Percentiles rank a stretch among this genome's conserved stretches.
These are phyloP conservation scores for Leptodactylus fuscus DNA, from an alignment of 2,113 vertebrate genomes.

Conservation along the genomic window DNA sequence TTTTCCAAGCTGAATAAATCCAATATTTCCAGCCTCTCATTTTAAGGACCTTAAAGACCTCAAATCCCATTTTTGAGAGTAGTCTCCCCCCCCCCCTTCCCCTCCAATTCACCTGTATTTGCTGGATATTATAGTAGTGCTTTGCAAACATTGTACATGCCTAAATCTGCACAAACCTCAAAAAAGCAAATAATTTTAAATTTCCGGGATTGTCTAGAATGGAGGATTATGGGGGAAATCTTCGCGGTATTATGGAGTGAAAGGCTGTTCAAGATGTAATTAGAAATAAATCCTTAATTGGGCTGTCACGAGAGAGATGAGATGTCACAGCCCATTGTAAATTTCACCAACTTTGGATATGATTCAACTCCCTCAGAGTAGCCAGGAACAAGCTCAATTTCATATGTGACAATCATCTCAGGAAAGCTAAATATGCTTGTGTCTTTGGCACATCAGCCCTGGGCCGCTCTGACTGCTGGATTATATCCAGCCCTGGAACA, in stretches of 20 bases:
- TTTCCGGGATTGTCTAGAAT: not conserved
- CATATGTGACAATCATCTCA: conserved; percentile 34
- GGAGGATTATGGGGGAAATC: not conserved
- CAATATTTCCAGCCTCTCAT: no score
- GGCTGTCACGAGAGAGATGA: conserved; percentile 8
- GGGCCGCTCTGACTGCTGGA: not conserved
- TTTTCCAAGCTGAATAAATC: no score
- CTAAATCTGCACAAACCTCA: not conserved
- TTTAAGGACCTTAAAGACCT: no score
- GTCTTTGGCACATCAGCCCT: not conserved
- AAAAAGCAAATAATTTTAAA: not conserved
- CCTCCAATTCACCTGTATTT: no score
- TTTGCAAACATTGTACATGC: not conserved
- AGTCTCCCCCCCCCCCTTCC: not conserved
- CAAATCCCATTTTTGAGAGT: not conserved
- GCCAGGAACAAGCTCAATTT: conserved; percentile 32
- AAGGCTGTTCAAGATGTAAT: conserved; percentile 25
- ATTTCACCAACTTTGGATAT: conserved; percentile 18
- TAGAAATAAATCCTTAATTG: conserved; percentile 27
- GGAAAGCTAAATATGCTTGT: conserved; percentile 30
- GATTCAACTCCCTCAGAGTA: not conserved
- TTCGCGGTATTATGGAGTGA: not conserved
- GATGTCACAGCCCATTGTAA: conserved; percentile 13
- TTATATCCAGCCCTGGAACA: not conserved
- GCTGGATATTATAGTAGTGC: no score